Percentiles rank a stretch among this genome's conserved stretches.
These are phyloP conservation scores for Temnopleurus reevesii DNA, from an alignment of 53 echinoderm and acorn worm genomes.

Conservation along the genomic window DNA sequence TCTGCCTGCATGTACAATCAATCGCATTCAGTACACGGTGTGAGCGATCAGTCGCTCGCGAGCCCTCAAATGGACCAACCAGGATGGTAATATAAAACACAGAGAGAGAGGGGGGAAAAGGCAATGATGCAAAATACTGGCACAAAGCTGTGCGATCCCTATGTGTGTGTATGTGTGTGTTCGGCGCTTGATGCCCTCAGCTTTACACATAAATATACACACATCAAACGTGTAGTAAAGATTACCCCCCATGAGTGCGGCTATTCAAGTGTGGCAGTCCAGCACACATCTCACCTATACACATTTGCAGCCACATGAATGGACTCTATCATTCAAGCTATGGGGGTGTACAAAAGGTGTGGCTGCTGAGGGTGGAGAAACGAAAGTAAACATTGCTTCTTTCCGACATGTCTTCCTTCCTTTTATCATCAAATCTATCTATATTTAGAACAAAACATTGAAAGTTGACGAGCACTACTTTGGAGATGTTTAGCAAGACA, in stretches of 20 bases:
- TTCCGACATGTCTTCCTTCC: neutral
- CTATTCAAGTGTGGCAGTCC: slow-evolving; percentile 62
- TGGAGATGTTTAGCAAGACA: too few relatives aligned
- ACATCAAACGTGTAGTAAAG: slow-evolving; percentile 65
- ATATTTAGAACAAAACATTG: slow-evolving; percentile 1
- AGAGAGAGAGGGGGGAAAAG: neutral
- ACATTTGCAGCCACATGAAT: slow-evolving; percentile 70
- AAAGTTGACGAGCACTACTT: neutral
- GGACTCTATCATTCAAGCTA: slow-evolving; percentile 58
- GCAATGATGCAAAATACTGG: neutral
- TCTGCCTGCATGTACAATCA: slow-evolving; percentile 56
- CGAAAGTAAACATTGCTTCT: slow-evolving; percentile 51
- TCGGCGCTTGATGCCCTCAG: slow-evolving; percentile 22
- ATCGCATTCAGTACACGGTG: slow-evolving; percentile 45
- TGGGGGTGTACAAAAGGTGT: slow-evolving; percentile 50
- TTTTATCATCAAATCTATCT: neutral
- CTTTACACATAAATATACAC: slow-evolving; percentile 64
- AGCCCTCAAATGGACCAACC: slow-evolving; percentile 53
- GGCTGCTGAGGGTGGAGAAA: slow-evolving; percentile 5
- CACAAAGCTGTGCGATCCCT: slow-evolving; percentile 51
- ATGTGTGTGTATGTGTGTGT: neutral
- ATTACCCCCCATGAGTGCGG: slow-evolving; percentile 70
- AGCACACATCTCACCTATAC: slow-evolving; percentile 53
- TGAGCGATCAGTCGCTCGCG: slow-evolving; percentile 51
- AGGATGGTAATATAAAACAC: neutral